Base-by-base conservation (phyloP, 92 coral and sea anemone species). In the Palythoa caribaeorum region DNA sequence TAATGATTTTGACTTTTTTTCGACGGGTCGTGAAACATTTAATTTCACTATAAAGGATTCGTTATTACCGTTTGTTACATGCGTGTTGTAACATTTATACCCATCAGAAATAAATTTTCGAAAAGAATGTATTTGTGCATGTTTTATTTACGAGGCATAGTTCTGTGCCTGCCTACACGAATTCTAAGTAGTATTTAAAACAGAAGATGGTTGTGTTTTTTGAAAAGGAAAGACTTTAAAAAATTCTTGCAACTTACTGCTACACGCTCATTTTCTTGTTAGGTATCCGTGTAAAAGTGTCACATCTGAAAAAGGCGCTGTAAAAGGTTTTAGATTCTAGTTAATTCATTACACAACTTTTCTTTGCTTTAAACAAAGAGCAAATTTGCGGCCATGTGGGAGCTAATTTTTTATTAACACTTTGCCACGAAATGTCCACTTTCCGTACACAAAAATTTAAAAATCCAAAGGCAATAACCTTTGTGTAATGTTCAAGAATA, bases 331-430 rank as follows among this genome's bases (percentile, higher is more conserved):
- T 76, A 9, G 66, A 21, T 11, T 20, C 60, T 14, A 38, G 84
- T 62, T 79, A 81, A 44, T 50, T 81, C 44, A 47, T 65, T 81
- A 21, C 50, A 81, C 66, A 15, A 39, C 76, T 68, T 81, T 57
- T 81, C 86, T 81, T 81, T 81, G 63, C 74, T 81, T 81, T 81
- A 47, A 81, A 81, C 71, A 50, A 81, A 65, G 86, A 81, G 86
- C 62, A 65, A 81, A 81, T 68, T 81, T 81, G 86, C 86, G 86
- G 86, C 86, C 86, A 81, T 81, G 76, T 81, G 86, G 86, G 73
- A 81, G 86, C 86, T 81, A 81, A 81, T 81, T 65, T 81, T 81
- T 76, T 81, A 81, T 81, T 69, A 81, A 63, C 86, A 81, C 86
- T 81, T 81, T 81, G 54, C 55, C 75, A 81, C 76, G 74, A 81